These are phyloP conservation scores for Agonum fuliginosum DNA, from an alignment of 2,888 invertebrate species.

Conservation along the genomic window DNA sequence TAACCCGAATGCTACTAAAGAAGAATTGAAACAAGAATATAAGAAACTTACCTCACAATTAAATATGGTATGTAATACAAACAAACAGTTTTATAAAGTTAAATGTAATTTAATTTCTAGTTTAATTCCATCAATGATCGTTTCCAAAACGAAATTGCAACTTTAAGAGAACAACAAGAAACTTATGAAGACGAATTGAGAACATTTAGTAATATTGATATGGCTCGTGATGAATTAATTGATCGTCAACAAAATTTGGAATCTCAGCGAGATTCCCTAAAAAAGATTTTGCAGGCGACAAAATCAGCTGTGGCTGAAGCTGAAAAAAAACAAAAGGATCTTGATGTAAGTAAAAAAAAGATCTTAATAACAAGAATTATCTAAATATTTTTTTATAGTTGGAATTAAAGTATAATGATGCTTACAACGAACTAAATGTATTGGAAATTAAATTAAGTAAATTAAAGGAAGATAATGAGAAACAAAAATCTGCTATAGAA, in stretches of 20 bases:
- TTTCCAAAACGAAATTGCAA: constrained; percentile 59
- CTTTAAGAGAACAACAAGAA: constrained; percentile 60
- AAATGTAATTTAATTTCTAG: constrained; percentile 11
- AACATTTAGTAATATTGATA: constrained; percentile 61
- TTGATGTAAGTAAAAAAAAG: constrained; percentile 61
- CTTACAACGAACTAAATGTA: constrained; percentile 39
- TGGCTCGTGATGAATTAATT: constrained; percentile 60
- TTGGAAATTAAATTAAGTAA: constrained; percentile 44
- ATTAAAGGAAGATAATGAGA: constrained; percentile 52
- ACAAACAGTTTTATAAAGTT: no score
- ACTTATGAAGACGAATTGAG: constrained; percentile 60
- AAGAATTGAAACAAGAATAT: constrained; percentile 52
- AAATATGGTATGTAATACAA: constrained; percentile 44
- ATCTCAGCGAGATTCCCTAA: constrained; percentile 60
- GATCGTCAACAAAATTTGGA: constrained; percentile 58
- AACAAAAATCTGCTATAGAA: constrained; percentile 40
- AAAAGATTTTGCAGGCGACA: constrained; percentile 62
- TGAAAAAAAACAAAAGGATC: constrained; percentile 61
- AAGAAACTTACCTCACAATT: constrained; percentile 47
- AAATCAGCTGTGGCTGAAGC: constrained; percentile 63
- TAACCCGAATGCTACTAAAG: constrained; percentile 51
- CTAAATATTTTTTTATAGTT: constrained; percentile 38
- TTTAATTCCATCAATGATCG: constrained; percentile 33
- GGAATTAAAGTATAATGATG: constrained; percentile 49
- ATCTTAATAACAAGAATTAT: neutral